A percentile compares a stretch with the other conserved stretches of the same genome.
Conservation (phyloP, 2,113 vertebrate species). For the Hassar affinis region DNA sequence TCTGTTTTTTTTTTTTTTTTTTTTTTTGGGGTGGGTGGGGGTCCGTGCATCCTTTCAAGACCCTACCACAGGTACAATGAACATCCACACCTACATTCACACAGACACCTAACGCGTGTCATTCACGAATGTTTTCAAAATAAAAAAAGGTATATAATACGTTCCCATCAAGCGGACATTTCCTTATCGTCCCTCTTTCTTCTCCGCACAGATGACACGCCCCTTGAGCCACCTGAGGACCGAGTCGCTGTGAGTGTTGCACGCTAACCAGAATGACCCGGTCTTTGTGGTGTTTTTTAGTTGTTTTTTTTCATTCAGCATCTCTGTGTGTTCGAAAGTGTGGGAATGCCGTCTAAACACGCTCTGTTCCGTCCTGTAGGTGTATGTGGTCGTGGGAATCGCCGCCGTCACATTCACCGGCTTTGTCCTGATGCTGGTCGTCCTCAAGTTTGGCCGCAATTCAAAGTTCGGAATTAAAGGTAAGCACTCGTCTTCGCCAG, state of each 20-base stretch:
- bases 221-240: slow-evolving; percentile 81
- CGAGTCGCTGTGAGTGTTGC: slow-evolving; percentile 87
- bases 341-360: neutral
- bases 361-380: slow-evolving; percentile 66
- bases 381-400: slow-evolving; percentile 95
- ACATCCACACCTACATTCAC: slow-evolving; percentile 27
- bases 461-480: slow-evolving; percentile 99
- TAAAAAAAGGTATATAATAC: neutral
- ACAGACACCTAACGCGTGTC: neutral
- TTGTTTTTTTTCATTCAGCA: no score
- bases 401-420: slow-evolving; percentile 91
- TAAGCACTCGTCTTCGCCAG: slow-evolving; percentile 68
- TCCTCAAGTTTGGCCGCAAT: slow-evolving; percentile 95
- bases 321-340: neutral
- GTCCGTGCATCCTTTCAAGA: slow-evolving; percentile 56
- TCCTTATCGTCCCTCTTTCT: slow-evolving; percentile 26
- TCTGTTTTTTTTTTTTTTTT: slow-evolving; percentile 30
- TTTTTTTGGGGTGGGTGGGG: no score
- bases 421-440: slow-evolving; percentile 90
- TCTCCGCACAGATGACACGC: slow-evolving; percentile 74
- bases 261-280: neutral
- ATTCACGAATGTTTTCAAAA: neutral
- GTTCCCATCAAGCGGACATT: neutral
- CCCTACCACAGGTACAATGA: slow-evolving; percentile 65
- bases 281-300: neutral